A percentile compares a stretch with the other conserved stretches of the same genome.
Conservation (phyloP, 2,113 vertebrate genomes). For the Ifrita kowaldi region DNA sequence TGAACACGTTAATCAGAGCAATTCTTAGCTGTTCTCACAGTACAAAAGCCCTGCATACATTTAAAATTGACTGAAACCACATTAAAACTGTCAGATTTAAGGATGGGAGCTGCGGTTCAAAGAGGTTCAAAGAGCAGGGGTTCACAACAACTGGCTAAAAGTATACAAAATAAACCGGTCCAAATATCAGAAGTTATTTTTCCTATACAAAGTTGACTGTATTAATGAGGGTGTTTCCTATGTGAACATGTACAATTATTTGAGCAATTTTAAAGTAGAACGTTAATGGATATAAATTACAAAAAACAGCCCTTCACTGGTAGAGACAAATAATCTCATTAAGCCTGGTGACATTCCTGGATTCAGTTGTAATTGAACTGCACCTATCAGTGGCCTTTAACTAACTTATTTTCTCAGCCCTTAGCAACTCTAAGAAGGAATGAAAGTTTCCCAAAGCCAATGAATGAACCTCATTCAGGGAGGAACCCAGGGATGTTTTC, state of each 20-base stretch:
- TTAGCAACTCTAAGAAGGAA: background rate
- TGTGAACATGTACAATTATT: background rate
- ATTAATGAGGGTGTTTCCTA: background rate
- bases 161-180: background rate
- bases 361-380: background rate
- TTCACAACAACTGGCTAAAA: background rate
- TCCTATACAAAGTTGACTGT: background rate
- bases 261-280: background rate
- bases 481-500: background rate
- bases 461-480: background rate
- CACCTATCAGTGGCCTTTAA: background rate
- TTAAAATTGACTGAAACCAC: background rate
- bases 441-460: background rate
- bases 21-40: background rate
- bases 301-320: background rate
- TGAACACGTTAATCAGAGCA: background rate
- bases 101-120: background rate
- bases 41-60: background rate
- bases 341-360: background rate
- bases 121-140: background rate
- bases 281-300: background rate
- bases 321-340: slow-evolving; percentile 9
- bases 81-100: background rate
- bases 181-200: background rate
- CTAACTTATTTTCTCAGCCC: background rate